Evolutionary conservation across 2,888 invertebrate species (phyloP), one percentile per base, ranked within the genome.

Genomic region (Hirtodrosophila confusa): DNA sequence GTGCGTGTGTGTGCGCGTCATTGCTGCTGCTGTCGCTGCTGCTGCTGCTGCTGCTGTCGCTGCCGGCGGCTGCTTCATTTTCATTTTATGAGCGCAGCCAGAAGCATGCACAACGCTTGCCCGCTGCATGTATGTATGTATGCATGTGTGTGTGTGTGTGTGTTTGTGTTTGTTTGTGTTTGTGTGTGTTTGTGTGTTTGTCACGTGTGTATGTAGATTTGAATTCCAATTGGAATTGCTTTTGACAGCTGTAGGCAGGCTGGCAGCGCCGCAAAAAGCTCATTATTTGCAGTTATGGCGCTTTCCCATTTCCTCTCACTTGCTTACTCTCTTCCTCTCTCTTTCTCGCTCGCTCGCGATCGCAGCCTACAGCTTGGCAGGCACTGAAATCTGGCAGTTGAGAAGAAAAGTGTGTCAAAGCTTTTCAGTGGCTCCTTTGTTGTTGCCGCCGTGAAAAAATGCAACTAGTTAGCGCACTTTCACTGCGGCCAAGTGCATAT

Each of bases 81-180:
- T 72, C 75, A 77, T 69, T 77, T 53, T 35, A 62, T 69, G 71
- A 55, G 55, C 64, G 33, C 65, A 55, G 37, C 68, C 55, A 40
- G 62, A 64, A 77, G 68, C 74, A 57, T 45, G 57, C 75, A 77
- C 62, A 56, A 61, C 69, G 50, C 43, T 48, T 23, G 39, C 11
- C 41, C 37, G 17, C 29, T 11, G 31, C 41, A 31, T 12, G 35
- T 10, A 36, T 4, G 9, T 36, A 24, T 27, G 44, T 31, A 31
- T 31, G 54, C 33, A n/a, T 8, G 10, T 36, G 6, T 56, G 24
- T 12, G 10, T 17, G 17, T 35, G 56, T 0, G 39, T 10, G n/a
- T 9, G 29, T 5, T n/a, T 10, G 17, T 17, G 17, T 17, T 17
- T 17, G 54, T 17, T n/a, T 8, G 10, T 36, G 6, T 56, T 12